Percentiles rank a stretch among this genome's conserved stretches.
These are phyloP conservation scores for Metacarcinus magister DNA, from an alignment of 2,888 invertebrate species.

Conservation along the genomic window DNA sequence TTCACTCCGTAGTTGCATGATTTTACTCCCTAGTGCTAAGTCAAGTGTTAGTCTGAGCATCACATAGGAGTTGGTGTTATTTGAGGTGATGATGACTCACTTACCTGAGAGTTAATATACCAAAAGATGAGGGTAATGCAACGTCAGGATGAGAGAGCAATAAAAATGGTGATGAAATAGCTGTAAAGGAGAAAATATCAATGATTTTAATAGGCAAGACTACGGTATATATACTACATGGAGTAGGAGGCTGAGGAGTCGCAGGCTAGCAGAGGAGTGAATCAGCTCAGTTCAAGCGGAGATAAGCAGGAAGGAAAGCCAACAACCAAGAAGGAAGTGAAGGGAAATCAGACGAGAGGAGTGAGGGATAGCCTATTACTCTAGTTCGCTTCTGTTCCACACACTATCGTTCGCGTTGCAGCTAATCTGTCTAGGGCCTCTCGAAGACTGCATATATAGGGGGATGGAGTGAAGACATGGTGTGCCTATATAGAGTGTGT, in stretches of 20 bases:
- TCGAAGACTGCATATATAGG: not conserved
- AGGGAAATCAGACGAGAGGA: constrained; percentile 45
- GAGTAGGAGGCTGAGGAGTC: not conserved
- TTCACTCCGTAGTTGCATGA: too few relatives aligned
- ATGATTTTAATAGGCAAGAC: not conserved
- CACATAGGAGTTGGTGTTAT: not conserved
- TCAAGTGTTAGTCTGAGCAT: not conserved
- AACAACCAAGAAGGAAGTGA: constrained; percentile 45
- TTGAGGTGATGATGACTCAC: not conserved
- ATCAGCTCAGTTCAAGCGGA: not conserved
- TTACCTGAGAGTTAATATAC: not conserved
- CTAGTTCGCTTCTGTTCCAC: constrained; percentile 1
- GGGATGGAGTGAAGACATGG: not conserved
- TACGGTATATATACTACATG: not conserved
- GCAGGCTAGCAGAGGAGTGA: not conserved
- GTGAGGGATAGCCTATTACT: constrained; percentile 36
- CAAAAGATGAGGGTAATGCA: not conserved
- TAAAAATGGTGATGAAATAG: not conserved
- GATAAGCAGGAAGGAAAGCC: constrained; percentile 30
- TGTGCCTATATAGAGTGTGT: not conserved
- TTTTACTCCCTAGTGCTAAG: too few relatives aligned
- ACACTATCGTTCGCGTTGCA: not conserved
- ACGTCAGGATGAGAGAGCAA: not conserved
- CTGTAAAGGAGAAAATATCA: not conserved
- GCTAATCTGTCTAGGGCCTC: constrained; percentile 33